phyloP scores from a whole-genome alignment of 2,797 vertebrate genomes.

The Novumbra hubbsi region DNA sequence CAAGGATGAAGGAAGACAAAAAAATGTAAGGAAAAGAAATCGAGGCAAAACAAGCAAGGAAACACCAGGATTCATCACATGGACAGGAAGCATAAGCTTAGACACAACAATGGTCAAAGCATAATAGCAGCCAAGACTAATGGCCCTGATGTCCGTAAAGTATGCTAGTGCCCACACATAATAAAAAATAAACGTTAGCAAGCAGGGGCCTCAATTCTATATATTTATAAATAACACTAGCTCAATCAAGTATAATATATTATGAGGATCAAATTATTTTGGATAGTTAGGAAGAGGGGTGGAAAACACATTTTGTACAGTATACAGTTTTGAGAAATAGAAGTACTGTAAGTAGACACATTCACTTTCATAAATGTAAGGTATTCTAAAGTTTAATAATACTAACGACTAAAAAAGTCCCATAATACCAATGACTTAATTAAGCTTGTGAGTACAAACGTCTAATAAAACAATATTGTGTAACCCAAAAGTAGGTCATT shows the following conservation, averaged over 20 bases:
- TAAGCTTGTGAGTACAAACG: too few species aligned
- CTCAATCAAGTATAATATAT: slow-evolving; percentile 28
- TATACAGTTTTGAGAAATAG: too few species aligned
- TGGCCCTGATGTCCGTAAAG: slow-evolving; percentile 39
- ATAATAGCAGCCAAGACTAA: slow-evolving; percentile 41
- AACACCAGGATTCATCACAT: slow-evolving; percentile 59
- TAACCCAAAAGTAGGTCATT: too few species aligned
- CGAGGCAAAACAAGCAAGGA: slow-evolving; percentile 57
- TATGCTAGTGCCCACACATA: slow-evolving; percentile 12
- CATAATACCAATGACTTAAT: too few species aligned
- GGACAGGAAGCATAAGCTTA: slow-evolving; percentile 43
- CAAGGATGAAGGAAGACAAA: slow-evolving; percentile 2
- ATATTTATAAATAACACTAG: slow-evolving; percentile 50
- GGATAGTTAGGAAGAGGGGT: too few species aligned
- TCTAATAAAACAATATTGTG: too few species aligned
- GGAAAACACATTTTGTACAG: too few species aligned
- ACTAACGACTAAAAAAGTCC: too few species aligned
- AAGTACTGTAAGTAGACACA: too few species aligned
- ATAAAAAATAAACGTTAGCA: slow-evolving; percentile 11
- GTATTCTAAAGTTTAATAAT: too few species aligned
- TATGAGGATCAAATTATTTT: too few species aligned
- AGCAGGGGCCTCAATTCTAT: slow-evolving; percentile 13
- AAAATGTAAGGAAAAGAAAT: slow-evolving; percentile 33
- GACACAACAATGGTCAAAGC: slow-evolving; percentile 40
- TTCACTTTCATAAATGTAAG: too few species aligned